These are phyloP conservation scores for Hafferia zeledoni DNA, from an alignment of 2,797 vertebrate species.

Conservation along the genomic window DNA sequence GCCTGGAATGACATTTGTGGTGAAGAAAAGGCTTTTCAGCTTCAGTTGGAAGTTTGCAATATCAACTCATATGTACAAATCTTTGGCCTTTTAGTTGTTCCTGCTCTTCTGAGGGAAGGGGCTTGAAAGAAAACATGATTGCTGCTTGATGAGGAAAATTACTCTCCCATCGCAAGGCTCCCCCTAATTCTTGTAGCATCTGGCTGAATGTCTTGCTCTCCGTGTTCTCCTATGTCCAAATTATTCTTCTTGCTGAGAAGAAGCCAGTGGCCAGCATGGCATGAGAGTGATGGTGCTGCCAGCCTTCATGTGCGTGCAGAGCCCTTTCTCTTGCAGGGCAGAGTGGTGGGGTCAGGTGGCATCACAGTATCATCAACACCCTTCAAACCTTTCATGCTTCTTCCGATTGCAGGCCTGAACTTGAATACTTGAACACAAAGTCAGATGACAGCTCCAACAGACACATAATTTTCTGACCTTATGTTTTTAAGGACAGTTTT, in stretches of 20 bases:
- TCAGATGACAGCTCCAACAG: neutral
- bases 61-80: neutral
- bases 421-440: neutral
- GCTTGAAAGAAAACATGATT: neutral
- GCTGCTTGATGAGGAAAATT: neutral
- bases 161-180: neutral
- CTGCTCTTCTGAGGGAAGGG: neutral
- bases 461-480: neutral
- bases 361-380: neutral
- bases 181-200: neutral
- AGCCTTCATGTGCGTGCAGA: rapidly evolving
- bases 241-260: neutral
- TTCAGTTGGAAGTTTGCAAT: neutral
- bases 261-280: neutral
- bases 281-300: rapidly evolving
- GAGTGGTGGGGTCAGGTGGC: neutral
- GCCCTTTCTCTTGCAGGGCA: neutral
- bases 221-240: neutral
- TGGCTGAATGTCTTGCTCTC: neutral
- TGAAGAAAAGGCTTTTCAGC: neutral
- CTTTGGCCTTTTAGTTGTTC: neutral
- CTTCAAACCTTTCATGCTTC: neutral
- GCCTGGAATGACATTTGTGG: neutral
- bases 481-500: neutral
- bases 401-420: neutral